Evolutionary conservation across 2,888 invertebrate genomes (phyloP), one percentile per base, ranked within the genome.

Genomic region (Drosophila subquinaria): DNA sequence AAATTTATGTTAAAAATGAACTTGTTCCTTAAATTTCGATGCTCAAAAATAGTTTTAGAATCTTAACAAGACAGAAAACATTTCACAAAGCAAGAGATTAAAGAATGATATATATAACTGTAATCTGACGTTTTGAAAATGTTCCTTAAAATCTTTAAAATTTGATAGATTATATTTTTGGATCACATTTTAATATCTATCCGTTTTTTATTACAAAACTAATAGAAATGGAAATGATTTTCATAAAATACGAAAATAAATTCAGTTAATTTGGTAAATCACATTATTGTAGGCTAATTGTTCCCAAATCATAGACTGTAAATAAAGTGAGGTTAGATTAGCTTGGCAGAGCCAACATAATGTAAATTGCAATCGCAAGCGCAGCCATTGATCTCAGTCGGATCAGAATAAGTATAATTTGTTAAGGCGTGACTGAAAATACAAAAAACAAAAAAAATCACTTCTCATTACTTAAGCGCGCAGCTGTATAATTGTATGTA

Each of bases 401-500:
- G 35, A 33, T 20, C 43, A 45, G 56, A 45, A 45, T 57, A 36
- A 57, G 45, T 36, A 57, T 45, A 45, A 57, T 57, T 45, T 57
- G 45, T 36, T 36, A 13, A 40, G 48, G 56, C 10, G 63, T 40
- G 40, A 11, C 47, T 40, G 17, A 30, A 17, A 40, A 40, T 23
- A 13, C 4, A 35, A 6, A 45, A 10, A 53, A 38, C 17, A 3
- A 17, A 15, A 1, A n/a, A n/a, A n/a, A n/a, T n/a, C n/a, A n/a
- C n/a, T n/a, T n/a, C n/a, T 51, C 17, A 47, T 64, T 64, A 57
- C 57, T 57, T 64, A 56, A 64, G 47, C 63, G 10, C 50, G 33
- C 57, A 47, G 57, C 57, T 47, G 47, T 45, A 5, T 15, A 30
- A 15, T 9, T 38, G 27, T 38, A 13, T 17, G 42, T n/a, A 13